Conservation (phyloP, 2,797 vertebrate genomes). For the Oreochromis grahami region DNA sequence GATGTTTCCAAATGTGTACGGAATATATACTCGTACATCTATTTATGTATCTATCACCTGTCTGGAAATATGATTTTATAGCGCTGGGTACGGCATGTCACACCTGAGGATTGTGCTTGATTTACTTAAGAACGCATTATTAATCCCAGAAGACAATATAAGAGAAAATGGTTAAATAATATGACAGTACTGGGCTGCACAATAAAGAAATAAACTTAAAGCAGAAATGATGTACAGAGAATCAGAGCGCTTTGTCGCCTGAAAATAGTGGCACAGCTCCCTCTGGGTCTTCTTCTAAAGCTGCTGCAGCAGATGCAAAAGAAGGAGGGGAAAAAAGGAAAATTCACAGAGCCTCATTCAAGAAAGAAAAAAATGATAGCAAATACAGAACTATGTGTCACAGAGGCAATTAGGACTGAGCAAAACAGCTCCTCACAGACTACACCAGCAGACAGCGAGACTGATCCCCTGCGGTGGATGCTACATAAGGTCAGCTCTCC, state of each 20-base stretch:
- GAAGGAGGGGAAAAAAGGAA: background rate
- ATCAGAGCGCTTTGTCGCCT: background rate
- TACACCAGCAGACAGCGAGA: slow-evolving; percentile 41
- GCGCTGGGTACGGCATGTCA: background rate
- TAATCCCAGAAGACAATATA: slow-evolving; percentile 17
- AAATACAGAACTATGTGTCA: slow-evolving; percentile 25
- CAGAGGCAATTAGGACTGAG: slow-evolving; percentile 52
- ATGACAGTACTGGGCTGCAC: slow-evolving; percentile 1
- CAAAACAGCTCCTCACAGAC: slow-evolving; percentile 36
- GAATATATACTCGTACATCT: background rate
- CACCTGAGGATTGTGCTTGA: background rate
- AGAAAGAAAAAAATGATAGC: slow-evolving; percentile 1
- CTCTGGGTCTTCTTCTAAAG: slow-evolving; percentile 7
- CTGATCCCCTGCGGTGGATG: slow-evolving; percentile 37
- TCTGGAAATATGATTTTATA: background rate
- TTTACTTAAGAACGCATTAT: background rate
- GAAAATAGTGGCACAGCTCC: slow-evolving; percentile 23
- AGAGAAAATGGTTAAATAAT: slow-evolving; percentile 32
- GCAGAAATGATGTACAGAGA: background rate
- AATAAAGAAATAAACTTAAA: background rate
- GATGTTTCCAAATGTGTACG: background rate
- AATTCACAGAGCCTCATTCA: slow-evolving; percentile 8
- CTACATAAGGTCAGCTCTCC: slow-evolving; percentile 49
- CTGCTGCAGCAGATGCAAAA: slow-evolving; percentile 1
- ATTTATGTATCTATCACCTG: background rate